Base-by-base conservation (phyloP, 2,113 vertebrate species). In the Halcyon malimbica region DNA sequence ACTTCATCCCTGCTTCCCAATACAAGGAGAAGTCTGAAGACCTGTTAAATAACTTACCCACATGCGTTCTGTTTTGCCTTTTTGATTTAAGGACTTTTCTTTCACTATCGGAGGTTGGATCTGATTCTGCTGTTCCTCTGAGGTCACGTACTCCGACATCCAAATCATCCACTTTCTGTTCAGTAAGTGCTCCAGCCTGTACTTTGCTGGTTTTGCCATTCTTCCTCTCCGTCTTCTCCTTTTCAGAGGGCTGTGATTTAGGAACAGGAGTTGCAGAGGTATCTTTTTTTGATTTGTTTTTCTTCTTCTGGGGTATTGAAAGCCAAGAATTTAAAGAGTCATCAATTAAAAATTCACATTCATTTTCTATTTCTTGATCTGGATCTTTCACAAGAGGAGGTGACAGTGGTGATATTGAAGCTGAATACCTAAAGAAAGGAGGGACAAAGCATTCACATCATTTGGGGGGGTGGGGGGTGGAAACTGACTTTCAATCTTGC, bases 291-390 rank as follows among this genome's bases (percentile, higher is more conserved):
- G 65, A 24, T 23, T 81, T 93, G 60, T 59, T 93, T 3, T 64
- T 75, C 71, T 96, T 98, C 67, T 46, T 46, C 44, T 0, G 5
- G 11, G 97, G 94, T 94, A 97, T 95, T 18, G 91, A 96, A 97
- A 98, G 62, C 97, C 97, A 98, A 86, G 91, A 80, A 44, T 5
- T 31, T 96, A 7, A 74, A 68, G 79, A 97, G 41, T 97, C 97
- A 51, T 98, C 98, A 92, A 98, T 98, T 79, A 97, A 76, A 96
- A 98, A 98, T 76, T 98, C 98, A 91, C 97, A 97, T 41, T 98
- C 97, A 65, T 96, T 80, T 84, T 97, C 97, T 76, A 85, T 31
- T 60, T 93, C 90, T 79, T 1, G 15, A 53, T 90, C 81, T 56
- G 28, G 25, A 63, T 80, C 29, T 77, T 81, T 95, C 86, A 82